Conservation (phyloP, 2,113 vertebrate species). For the Pomatostomus ruficeps region DNA sequence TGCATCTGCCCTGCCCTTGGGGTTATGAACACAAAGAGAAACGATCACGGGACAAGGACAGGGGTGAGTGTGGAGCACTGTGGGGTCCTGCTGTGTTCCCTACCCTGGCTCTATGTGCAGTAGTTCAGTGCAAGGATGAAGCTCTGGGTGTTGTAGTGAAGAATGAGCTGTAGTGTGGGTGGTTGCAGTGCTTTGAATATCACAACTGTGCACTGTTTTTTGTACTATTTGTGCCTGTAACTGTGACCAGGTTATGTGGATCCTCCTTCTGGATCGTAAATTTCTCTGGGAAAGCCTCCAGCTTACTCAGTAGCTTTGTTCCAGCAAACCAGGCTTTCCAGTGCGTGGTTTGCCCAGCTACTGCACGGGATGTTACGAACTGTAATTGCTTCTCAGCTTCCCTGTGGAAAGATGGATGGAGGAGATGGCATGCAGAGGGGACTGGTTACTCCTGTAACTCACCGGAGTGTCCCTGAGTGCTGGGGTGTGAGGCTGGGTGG, state of each 20-base stretch:
- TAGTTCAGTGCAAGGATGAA: background rate
- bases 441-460: background rate
- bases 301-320: background rate
- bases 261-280: background rate
- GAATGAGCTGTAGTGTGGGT: background rate
- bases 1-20: background rate
- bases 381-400: background rate
- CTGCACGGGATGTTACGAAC: background rate
- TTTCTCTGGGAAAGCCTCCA: background rate
- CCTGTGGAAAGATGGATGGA: background rate
- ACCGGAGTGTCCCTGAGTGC: background rate
- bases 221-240: background rate
- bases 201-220: too few species aligned
- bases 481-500: background rate
- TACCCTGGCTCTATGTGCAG: background rate
- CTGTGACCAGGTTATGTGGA: background rate
- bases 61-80: background rate
- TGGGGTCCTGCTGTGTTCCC: background rate
- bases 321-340: background rate
- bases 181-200: background rate
- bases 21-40: conserved; percentile 3
- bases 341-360: background rate
- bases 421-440: background rate
- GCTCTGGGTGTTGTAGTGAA: background rate
- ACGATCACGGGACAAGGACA: background rate